These are phyloP conservation scores for Drosophila takahashii DNA, from an alignment of 1,140 invertebrate genomes.

Conservation along the genomic window DNA sequence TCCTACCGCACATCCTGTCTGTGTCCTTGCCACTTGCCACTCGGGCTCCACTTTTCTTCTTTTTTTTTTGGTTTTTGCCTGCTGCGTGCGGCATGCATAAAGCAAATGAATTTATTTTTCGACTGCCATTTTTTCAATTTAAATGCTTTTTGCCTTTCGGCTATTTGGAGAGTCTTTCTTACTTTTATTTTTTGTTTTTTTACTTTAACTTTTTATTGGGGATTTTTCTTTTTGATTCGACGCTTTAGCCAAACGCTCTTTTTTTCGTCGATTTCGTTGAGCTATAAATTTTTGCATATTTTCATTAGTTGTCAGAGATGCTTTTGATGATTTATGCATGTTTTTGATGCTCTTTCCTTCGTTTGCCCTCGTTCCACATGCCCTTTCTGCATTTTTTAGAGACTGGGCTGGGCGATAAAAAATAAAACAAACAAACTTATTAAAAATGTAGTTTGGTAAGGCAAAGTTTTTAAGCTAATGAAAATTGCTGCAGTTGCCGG, in stretches of 20 bases:
- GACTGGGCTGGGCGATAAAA: slow-evolving; percentile 8
- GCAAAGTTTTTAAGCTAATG: slow-evolving; percentile 78
- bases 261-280: slow-evolving; percentile 50
- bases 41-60: slow-evolving; percentile 19
- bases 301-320: slow-evolving; percentile 81
- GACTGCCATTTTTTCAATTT: slow-evolving; percentile 70
- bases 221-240: slow-evolving; percentile 27
- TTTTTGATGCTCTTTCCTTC: slow-evolving; percentile 64
- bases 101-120: slow-evolving; percentile 80
- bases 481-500: slow-evolving; percentile 56
- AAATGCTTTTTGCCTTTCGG: slow-evolving; percentile 57
- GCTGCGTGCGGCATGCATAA: slow-evolving; percentile 59
- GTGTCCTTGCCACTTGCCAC: slow-evolving; percentile 51
- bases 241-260: slow-evolving; percentile 33
- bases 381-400: slow-evolving; percentile 42
- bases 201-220: slow-evolving; percentile 33
- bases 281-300: slow-evolving; percentile 81
- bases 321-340: slow-evolving; percentile 83
- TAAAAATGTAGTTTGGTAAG: slow-evolving; percentile 68
- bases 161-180: slow-evolving; percentile 22
- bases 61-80: neutral
- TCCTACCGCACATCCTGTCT: slow-evolving; percentile 70
- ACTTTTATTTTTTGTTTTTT: slow-evolving; percentile 22
- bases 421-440: slow-evolving; percentile 68
- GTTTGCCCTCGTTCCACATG: slow-evolving; percentile 12